Base-by-base conservation (phyloP, 2,113 vertebrate species). In the Odontesthes bonariensis region DNA sequence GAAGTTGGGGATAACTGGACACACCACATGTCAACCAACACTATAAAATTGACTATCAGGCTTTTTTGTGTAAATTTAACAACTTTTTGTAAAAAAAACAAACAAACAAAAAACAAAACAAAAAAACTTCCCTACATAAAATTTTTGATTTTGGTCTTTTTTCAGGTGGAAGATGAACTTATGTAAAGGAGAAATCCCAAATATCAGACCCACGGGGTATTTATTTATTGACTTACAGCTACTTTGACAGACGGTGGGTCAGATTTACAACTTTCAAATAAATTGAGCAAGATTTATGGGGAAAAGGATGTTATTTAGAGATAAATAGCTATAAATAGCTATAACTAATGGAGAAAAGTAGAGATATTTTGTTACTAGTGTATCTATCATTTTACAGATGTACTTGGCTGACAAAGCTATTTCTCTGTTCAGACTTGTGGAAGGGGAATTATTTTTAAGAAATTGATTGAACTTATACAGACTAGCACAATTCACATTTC, bases 1-100 rank as follows among this genome's bases (percentile, higher is more conserved):
- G 22, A 75, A n/a, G 17, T 35, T 62, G 22, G 56, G 27, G 4
- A 62, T 5, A 59, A 54, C 32, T 69, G 40, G 17, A 52, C 16
- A 69, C 20, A 33, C 23, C 31, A 52, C 17, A 49, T 5, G 17
- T 0, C 17, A n/a, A 19, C 3, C 13, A 5, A 68, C 63, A 58
- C 20, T 57, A 14, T 27, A 6, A 23, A 35, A 23, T 53, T 49
- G 6, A 32, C 13, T 38, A 57, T 58, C 11, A 14, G 27, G 27
- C 27, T 27, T 27, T 27, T 27, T 3, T 3, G 3, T 27, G 27
- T 27, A 14, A 44, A 44, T 44, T 16, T 1, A 44, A 14, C 42
- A 44, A 16, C 42, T 12, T 27, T 27, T 27, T 27, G 27, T 27
- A 27, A 27, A 27, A 27, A 27, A 27, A 27, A 27, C 1, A 27